A percentile compares a stretch with the other conserved stretches of the same genome.
phyloP scores from a whole-genome alignment of 2,888 invertebrate species.

The Cephus nigrinus region DNA sequence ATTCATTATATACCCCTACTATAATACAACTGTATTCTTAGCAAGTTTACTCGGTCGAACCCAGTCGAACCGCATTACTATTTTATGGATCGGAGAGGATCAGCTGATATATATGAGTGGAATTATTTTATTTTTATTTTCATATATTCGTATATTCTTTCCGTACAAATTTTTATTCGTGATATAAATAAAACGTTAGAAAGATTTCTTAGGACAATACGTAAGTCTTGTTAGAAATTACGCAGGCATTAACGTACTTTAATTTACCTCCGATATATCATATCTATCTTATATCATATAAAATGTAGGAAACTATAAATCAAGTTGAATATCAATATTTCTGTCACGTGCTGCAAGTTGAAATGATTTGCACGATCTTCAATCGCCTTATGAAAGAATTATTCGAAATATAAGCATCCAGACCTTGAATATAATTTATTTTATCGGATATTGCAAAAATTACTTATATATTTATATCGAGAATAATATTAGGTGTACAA shows the following conservation, averaged over 20 bases:
- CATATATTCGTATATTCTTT: conserved; percentile 7
- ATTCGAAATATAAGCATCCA: background rate
- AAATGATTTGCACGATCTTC: background rate
- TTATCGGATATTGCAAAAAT: background rate
- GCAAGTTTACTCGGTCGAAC: background rate
- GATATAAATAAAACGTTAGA: background rate
- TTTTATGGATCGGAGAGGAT: background rate
- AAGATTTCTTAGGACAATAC: background rate
- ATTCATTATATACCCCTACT: background rate
- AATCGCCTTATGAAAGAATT: background rate
- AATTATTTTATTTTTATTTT: conserved; percentile 7
- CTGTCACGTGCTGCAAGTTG: background rate
- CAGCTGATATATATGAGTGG: background rate
- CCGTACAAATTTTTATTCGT: conserved; percentile 15
- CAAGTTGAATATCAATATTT: background rate
- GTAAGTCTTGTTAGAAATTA: background rate
- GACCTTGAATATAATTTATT: background rate
- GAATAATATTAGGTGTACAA: no score
- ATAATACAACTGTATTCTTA: background rate
- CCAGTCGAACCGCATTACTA: no score
- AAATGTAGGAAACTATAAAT: background rate
- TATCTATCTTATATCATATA: background rate
- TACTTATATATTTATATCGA: background rate
- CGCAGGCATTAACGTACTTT: background rate
- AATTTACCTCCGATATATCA: background rate